Evolutionary conservation across 1,140 invertebrate genomes (phyloP).

Genomic region (Helicoverpa zea): DNA sequence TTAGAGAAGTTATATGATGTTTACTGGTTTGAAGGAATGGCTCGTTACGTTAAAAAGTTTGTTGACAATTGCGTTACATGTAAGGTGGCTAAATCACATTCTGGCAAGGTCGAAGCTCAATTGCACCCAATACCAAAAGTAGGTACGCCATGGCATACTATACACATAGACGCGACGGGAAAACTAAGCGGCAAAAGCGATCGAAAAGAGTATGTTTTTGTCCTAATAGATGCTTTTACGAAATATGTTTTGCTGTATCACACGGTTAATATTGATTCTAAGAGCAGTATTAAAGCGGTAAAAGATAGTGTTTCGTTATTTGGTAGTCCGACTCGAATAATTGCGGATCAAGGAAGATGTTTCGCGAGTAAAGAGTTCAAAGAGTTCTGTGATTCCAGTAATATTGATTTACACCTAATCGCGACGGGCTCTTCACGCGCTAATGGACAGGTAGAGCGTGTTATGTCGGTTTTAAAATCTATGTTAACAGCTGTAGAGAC

Average conservation of each 20-base stretch:
- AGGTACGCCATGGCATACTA: background rate
- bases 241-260: background rate
- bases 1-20: background rate
- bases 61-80: background rate
- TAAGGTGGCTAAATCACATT: background rate
- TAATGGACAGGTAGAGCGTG: background rate
- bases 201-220: background rate
- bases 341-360: background rate
- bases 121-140: background rate
- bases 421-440: background rate
- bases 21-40: constrained; percentile 4
- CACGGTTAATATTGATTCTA: background rate
- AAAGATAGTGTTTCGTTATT: background rate
- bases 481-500: background rate
- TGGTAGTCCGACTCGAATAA: background rate
- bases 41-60: background rate
- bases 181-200: background rate
- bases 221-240: background rate
- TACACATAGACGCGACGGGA: background rate
- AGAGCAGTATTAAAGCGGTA: background rate
- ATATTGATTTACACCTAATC: background rate
- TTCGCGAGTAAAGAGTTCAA: background rate
- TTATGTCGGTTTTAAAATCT: background rate
- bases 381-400: background rate
- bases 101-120: background rate